Evolutionary conservation across 1,140 invertebrate genomes (phyloP).

Genomic region (Nixonia krombeini): DNA sequence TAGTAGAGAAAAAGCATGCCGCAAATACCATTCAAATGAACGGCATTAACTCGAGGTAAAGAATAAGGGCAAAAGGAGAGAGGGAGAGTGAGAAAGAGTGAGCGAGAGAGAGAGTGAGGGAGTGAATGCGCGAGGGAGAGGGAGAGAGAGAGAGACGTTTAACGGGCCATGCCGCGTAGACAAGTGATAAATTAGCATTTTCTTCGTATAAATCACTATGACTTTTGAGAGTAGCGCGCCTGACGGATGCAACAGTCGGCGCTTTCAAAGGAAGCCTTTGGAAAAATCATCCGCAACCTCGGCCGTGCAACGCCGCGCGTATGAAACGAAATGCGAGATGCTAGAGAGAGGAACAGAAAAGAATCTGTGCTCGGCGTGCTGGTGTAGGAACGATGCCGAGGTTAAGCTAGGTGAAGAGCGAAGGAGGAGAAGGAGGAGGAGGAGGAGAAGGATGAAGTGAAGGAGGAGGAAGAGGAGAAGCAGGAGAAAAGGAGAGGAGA

Average conservation of each 20-base stretch:
- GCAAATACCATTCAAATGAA: too few relatives aligned
- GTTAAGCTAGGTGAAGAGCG: constrained; percentile 12
- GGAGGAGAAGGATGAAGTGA: constrained; percentile 9
- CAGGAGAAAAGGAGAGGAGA: constrained; percentile 4
- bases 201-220: constrained; percentile 43
- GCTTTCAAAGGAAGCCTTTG: constrained; percentile 39
- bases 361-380: too few relatives aligned
- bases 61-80: too few relatives aligned
- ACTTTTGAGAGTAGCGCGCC: constrained; percentile 45
- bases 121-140: too few relatives aligned
- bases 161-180: constrained; percentile 48
- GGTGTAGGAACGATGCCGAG: too few relatives aligned
- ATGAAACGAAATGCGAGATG: constrained; percentile 30
- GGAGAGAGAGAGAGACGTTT: constrained; percentile 50
- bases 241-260: constrained; percentile 31
- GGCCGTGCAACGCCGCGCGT: constrained; percentile 11
- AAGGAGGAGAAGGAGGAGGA: not conserved
- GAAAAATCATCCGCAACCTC: constrained; percentile 32
- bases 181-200: constrained; percentile 47
- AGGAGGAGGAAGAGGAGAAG: constrained; percentile 9
- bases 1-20: too few relatives aligned
- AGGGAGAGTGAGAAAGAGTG: too few relatives aligned
- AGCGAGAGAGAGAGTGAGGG: too few relatives aligned
- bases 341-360: constrained; percentile 11
- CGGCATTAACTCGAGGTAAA: too few relatives aligned